These are phyloP conservation scores for Solen grandis DNA, from an alignment of 1,140 invertebrate species.

Conservation along the genomic window DNA sequence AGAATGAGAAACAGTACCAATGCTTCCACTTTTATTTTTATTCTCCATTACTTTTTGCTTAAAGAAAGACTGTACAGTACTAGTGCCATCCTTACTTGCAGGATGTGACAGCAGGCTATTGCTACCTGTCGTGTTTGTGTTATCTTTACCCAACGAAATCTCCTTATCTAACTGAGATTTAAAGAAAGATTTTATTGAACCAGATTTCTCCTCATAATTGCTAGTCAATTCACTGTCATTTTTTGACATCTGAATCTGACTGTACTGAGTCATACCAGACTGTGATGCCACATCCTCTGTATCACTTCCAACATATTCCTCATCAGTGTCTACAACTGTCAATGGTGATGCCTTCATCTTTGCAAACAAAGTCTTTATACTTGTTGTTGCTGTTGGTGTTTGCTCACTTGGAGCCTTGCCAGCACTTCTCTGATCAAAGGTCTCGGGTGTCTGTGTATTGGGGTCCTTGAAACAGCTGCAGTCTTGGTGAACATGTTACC, in stretches of 20 bases:
- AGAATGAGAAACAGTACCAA: neutral
- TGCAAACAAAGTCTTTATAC: neutral
- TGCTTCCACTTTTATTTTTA: neutral
- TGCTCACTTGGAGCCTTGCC: neutral
- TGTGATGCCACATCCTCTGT: too few species aligned
- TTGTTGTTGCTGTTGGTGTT: neutral
- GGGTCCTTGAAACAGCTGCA: slow-evolving; percentile 18
- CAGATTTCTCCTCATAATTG: too few species aligned
- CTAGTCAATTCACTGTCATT: too few species aligned
- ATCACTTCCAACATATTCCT: too few species aligned
- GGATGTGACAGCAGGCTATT: too few species aligned
- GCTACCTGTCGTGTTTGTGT: too few species aligned
- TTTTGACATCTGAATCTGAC: too few species aligned
- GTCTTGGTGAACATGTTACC: slow-evolving; percentile 68
- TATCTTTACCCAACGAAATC: too few species aligned
- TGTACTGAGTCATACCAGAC: too few species aligned
- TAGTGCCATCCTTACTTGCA: neutral
- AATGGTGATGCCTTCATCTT: neutral
- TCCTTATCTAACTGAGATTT: too few species aligned
- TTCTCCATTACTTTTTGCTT: slow-evolving; percentile 14
- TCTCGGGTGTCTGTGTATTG: neutral
- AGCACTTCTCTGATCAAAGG: neutral
- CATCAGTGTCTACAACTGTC: neutral
- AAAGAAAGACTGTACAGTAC: neutral
- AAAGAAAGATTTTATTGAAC: too few species aligned